Base-by-base conservation (phyloP, 2,797 vertebrate species). In the Protosalanx chinensis region DNA sequence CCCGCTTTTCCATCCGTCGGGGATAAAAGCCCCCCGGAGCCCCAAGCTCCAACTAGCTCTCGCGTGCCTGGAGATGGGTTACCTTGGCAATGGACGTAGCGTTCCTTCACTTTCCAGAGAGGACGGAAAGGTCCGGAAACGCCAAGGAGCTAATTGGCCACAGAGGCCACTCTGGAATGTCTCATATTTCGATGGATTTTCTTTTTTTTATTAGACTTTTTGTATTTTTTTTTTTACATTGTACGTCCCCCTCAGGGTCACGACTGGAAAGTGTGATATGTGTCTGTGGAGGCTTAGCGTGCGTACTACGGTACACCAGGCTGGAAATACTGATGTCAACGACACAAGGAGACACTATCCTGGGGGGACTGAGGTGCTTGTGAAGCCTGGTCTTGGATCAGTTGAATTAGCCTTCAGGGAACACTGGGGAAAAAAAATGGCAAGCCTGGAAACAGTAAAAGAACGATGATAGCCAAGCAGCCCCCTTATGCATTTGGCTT, bases 211-310 rank as follows among this genome's bases (percentile, higher is more conserved):
- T 27, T 27, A 27, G 23, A 27, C 23, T 1, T 27, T 27, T 27
- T 27, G 1, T 27, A 1, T 27, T 27, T 72, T 78, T 61, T 70
- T 41, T 79, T 87, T 85, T 79, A 77, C 80, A 88, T 87, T 80
- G 87, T 81, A 76, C 68, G 72, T 85, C 77, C 63, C 63, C 68
- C 67, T 88, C 82, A 75, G 67, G 1, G 37, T 69, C 70, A 49
- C 16, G 76, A 58, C 76, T 89, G 89, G 88, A 90, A 89, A 91
- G 76, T 88, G 85, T 88, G 81, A 87, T 84, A 61, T 82, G 71
- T 68, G 81, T 84, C 65, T 77, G 66, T 5, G 64, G 37, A 75
- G 75, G 70, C 67, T 23, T 72, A 46, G 20, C 30, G 46, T 74
- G 67, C 67, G 73, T 72, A 67, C 27, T 67, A 63, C 68, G 79